A percentile compares a stretch with the other conserved stretches of the same genome.
Evolutionary conservation across 53 echinoderm and acorn worm genomes (phyloP).

Genomic region (Echinometra lucunter): DNA sequence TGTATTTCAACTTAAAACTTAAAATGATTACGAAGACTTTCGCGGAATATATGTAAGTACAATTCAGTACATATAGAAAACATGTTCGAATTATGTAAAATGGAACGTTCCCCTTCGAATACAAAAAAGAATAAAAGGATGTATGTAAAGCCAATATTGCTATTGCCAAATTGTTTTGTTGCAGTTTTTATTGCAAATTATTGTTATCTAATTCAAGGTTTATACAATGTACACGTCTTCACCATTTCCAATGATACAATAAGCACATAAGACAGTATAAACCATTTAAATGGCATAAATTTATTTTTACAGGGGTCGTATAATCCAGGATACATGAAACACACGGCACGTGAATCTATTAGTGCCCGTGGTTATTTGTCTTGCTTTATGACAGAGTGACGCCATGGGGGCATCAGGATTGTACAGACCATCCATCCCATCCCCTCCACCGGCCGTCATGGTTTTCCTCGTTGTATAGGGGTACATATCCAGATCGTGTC

Average conservation of each 20-base stretch:
- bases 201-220: too few relatives aligned
- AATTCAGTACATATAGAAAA: too few relatives aligned
- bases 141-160: too few relatives aligned
- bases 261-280: too few relatives aligned
- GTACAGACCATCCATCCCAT: background rate
- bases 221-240: background rate
- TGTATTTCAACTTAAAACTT: too few relatives aligned
- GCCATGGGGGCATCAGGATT: background rate
- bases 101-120: too few relatives aligned
- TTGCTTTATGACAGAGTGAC: background rate
- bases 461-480: background rate
- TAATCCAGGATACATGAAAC: background rate
- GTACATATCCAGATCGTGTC: background rate
- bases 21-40: too few relatives aligned
- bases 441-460: background rate
- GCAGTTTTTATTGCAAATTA: too few relatives aligned
- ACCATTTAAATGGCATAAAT: background rate
- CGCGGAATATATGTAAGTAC: too few relatives aligned
- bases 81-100: too few relatives aligned
- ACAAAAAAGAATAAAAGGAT: too few relatives aligned
- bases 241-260: background rate
- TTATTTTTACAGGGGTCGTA: background rate
- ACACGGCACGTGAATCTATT: background rate
- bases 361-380: background rate
- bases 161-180: too few relatives aligned